Evolutionary conservation across 2,113 vertebrate genomes (phyloP), one percentile per base, ranked within the genome.

Genomic region (Lonchura striata): DNA sequence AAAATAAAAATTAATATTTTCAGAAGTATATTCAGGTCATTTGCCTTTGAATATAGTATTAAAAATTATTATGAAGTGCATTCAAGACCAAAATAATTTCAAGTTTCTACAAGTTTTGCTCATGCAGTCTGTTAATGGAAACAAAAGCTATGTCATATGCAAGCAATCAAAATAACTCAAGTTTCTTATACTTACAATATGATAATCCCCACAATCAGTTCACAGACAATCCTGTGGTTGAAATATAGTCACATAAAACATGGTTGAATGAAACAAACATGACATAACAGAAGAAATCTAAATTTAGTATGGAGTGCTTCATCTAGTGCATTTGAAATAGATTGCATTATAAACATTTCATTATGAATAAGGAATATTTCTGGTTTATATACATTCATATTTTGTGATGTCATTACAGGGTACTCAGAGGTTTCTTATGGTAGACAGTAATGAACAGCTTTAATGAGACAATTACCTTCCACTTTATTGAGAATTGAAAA

Each of bases 151-250:
- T 53, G 53, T 37, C 86, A 92, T 85, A 84, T 76, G 64, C 30
- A 87, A 72, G 41, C 49, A 94, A 92, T 92, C 69, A 91, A 92
- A 94, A 82, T 25, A 75, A 13, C n/a, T 84, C 65, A 68, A 28
- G 53, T 89, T 84, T 94, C 53, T 49, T 60, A 20, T 65, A 72
- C 37, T 75, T 86, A 68, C 28, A 81, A 44, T 41, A 81, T 63
- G 60, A 91, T 82, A 91, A 95, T 92, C 59, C 42, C 23, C 30
- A 71, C 49, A 89, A 89, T 91, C 77, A 89, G 53, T 84, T 76
- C 5, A 1, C 47, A 94, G 72, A 86, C 28, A 90, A 91, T 76
- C 53, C 24, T 8, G 1, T 35, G 65, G 84, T 8, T 79, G 81
- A 89, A 94, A 92, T 50, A 82, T 1, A 87, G 77, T 64, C 44